Base-by-base conservation (phyloP, 2,888 invertebrate genomes). In the Hypselothyrea guttata region DNA sequence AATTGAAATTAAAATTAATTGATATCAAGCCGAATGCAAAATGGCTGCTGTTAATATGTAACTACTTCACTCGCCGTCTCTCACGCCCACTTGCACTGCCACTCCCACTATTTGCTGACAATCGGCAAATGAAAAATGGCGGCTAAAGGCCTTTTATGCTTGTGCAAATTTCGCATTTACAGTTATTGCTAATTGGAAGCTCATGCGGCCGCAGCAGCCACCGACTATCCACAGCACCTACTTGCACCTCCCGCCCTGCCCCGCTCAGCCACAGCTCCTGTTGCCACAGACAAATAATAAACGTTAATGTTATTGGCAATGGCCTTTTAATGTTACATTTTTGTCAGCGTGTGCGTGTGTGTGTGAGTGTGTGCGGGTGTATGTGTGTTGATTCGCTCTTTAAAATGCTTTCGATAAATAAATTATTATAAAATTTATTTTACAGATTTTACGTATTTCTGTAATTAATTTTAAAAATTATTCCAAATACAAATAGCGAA, bases 391-490 rank as follows among this genome's bases (percentile, higher is more conserved):
- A 52, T 48, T 48, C 57, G 57, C 56, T 70, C 72, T 76, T 86
- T 83, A 85, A 84, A 83, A 75, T 75, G 74, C 75, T 76, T 79
- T 51, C 84, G 77, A 86, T 86, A 87, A 87, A 87, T 88, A 86
- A 88, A 87, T 86, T 87, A 88, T 88, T 83, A 86, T 77, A 75
- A 84, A 88, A 88, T 88, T 70, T 88, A 87, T 88, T 88, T 87
- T 81, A 77, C 86, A 79, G 75, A 88, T 88, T 88, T 87, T 44
- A 56, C 79, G 82, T 79, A 83, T 86, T 84, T 76, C 79, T 86
- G 88, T 88, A 88, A 88, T 88, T 88, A 88, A 88, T 88, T 88
- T 87, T 88, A 86, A 87, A 86, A 88, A 86, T 86, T 83, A 86
- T 86, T 84, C 72, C 85, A 87, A 87, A 86, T 67, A 73, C 86